These are phyloP conservation scores for Semicossyphus pulcher DNA, from an alignment of 2,113 vertebrate species.

Conservation along the genomic window DNA sequence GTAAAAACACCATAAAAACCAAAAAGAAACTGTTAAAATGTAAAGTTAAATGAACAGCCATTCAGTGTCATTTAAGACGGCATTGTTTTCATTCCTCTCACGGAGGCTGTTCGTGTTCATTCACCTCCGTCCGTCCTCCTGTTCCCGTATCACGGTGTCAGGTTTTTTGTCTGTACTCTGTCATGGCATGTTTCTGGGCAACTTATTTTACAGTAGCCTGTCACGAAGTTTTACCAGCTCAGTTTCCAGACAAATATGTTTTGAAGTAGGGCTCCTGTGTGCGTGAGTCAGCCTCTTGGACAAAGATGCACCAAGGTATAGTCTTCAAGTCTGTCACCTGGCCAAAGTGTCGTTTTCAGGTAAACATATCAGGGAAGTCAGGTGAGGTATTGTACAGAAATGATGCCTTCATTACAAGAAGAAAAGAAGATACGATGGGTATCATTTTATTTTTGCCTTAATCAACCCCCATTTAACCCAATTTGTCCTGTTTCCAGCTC, in stretches of 20 bases:
- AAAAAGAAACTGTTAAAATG: too few relatives aligned
- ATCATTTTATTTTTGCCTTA: neutral
- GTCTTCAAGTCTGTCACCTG: slow-evolving; percentile 46
- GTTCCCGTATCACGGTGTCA: slow-evolving; percentile 62
- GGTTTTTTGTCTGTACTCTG: slow-evolving; percentile 59
- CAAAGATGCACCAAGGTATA: slow-evolving; percentile 31
- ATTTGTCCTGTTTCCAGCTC: slow-evolving; percentile 35
- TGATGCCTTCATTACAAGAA: neutral
- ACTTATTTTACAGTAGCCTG: slow-evolving; percentile 68
- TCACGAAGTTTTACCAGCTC: slow-evolving; percentile 51
- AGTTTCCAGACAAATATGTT: slow-evolving; percentile 46
- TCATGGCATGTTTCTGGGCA: slow-evolving; percentile 68
- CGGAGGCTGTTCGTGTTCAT: slow-evolving; percentile 49
- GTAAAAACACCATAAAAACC: slow-evolving; percentile 36
- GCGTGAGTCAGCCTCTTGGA: slow-evolving; percentile 41
- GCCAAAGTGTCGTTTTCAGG: slow-evolving; percentile 41
- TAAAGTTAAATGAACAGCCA: neutral
- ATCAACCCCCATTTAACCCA: slow-evolving; percentile 37
- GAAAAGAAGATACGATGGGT: neutral
- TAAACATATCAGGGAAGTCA: slow-evolving; percentile 23
- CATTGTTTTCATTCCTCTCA: slow-evolving; percentile 60
- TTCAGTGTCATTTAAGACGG: neutral
- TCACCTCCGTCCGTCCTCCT: slow-evolving; percentile 54
- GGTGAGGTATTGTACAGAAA: neutral
- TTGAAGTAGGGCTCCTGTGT: slow-evolving; percentile 29